Conservation (phyloP, 1,140 invertebrate species). For the Rhysida immarginata region DNA sequence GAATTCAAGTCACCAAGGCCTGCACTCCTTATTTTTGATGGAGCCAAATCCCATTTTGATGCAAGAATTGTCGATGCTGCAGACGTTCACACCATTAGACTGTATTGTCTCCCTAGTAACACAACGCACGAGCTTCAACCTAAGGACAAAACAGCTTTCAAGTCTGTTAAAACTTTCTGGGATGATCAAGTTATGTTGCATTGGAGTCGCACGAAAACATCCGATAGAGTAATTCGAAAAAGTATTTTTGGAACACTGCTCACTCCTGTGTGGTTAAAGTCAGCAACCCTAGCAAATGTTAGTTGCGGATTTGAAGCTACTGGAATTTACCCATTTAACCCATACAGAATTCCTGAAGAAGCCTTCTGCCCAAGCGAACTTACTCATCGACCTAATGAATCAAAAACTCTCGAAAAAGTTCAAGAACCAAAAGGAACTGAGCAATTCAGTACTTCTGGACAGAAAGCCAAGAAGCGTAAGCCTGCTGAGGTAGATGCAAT, state of each 20-base stretch:
- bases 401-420: too few relatives aligned
- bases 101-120: slow-evolving; percentile 27
- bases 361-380: neutral
- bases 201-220: slow-evolving; percentile 6
- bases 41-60: slow-evolving; percentile 24
- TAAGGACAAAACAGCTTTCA: slow-evolving; percentile 25
- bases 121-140: slow-evolving; percentile 29
- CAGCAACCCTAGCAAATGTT: neutral
- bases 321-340: neutral
- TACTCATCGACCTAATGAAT: too few relatives aligned
- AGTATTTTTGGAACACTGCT: neutral
- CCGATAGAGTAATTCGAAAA: neutral
- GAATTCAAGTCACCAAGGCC: slow-evolving; percentile 20
- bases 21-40: slow-evolving; percentile 28
- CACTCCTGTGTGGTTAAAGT: neutral
- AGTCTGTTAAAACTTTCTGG: slow-evolving; percentile 25
- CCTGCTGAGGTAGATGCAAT: too few relatives aligned
- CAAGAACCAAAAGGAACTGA: too few relatives aligned
- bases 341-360: neutral
- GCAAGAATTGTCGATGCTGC: slow-evolving; percentile 20
- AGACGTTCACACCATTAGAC: slow-evolving; percentile 20
- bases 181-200: slow-evolving; percentile 22
- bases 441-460: too few relatives aligned
- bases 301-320: neutral
- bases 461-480: too few relatives aligned